Percentiles rank a stretch among this genome's conserved stretches.
These are phyloP conservation scores for Amitus sp. DNA, from an alignment of 2,888 invertebrate species.

Conservation along the genomic window DNA sequence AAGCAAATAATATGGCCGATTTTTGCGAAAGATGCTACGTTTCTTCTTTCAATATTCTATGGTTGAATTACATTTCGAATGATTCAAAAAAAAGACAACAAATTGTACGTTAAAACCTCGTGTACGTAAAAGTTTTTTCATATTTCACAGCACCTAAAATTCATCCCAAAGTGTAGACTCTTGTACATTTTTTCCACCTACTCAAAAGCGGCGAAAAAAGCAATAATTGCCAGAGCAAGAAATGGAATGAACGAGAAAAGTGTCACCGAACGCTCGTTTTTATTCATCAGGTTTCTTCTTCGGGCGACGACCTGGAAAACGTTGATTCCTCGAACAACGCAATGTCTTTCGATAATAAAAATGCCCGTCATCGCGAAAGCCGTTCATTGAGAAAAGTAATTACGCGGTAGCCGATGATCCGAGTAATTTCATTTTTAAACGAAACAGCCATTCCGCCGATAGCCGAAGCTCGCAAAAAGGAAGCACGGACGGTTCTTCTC, in stretches of 20 bases:
- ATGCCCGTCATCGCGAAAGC: slow-evolving; percentile 17
- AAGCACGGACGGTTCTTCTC: slow-evolving; percentile 40
- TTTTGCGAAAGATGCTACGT: no score
- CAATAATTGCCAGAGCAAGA: no score
- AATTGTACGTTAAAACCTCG: no score
- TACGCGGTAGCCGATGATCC: slow-evolving; percentile 48
- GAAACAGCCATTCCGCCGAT: slow-evolving; percentile 28
- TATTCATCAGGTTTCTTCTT: neutral
- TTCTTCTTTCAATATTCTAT: no score
- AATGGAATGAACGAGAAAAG: neutral
- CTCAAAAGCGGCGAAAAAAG: no score
- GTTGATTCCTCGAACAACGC: neutral
- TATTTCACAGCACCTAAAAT: no score
- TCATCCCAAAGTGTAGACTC: no score
- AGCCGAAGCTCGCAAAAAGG: slow-evolving; percentile 22
- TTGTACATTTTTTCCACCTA: no score
- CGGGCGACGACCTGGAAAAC: neutral
- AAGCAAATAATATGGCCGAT: no score
- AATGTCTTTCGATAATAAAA: neutral
- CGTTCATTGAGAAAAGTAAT: slow-evolving; percentile 56
- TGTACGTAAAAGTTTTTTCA: no score
- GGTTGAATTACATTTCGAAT: no score
- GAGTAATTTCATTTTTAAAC: slow-evolving; percentile 49
- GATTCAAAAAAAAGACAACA: no score
- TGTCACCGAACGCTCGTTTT: neutral